These are phyloP conservation scores for Crambe crambe DNA, from an alignment of 37 sponge, comb jelly and placozoan genomes.

Conservation along the genomic window DNA sequence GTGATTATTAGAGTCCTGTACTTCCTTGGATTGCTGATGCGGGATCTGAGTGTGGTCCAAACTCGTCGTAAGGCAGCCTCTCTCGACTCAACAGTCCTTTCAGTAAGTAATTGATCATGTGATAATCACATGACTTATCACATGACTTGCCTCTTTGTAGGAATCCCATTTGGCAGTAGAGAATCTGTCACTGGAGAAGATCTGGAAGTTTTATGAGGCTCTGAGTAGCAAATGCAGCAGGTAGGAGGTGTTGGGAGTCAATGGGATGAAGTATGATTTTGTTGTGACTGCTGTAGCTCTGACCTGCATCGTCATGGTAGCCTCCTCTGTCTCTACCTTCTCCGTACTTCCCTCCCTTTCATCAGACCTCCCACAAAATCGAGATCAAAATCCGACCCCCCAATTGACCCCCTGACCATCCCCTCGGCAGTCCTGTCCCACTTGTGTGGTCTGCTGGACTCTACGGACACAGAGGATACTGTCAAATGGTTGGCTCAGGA, in stretches of 20 bases:
- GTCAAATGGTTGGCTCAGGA: constrained; percentile 62
- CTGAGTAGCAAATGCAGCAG: constrained; percentile 56
- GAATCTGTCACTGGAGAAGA: constrained; percentile 68
- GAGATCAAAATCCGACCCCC: background rate
- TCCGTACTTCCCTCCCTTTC: constrained; percentile 50
- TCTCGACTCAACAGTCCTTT: constrained; percentile 35
- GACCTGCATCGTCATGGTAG: constrained; percentile 1
- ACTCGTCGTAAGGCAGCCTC: constrained; percentile 2
- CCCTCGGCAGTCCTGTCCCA: constrained; percentile 63
- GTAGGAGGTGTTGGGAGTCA: too few relatives aligned
- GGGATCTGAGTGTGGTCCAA: constrained; percentile 39
- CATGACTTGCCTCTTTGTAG: constrained; percentile 11
- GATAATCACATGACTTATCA: background rate
- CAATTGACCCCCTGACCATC: constrained; percentile 1
- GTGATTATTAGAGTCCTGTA: constrained; percentile 34
- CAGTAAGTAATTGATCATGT: constrained; percentile 6
- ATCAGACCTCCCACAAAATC: constrained; percentile 13
- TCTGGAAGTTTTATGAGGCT: constrained; percentile 76
- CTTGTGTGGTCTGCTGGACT: constrained; percentile 70
- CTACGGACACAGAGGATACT: background rate
- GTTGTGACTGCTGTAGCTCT: background rate
- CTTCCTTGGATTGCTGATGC: constrained; percentile 47
- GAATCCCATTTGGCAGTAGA: constrained; percentile 73
- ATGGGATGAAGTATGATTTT: too few relatives aligned
- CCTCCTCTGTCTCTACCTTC: constrained; percentile 48